Percentiles rank a stretch among this genome's conserved stretches.
Evolutionary conservation across 2,797 vertebrate species (phyloP).

Genomic region (Eupleurogrammus muticus): DNA sequence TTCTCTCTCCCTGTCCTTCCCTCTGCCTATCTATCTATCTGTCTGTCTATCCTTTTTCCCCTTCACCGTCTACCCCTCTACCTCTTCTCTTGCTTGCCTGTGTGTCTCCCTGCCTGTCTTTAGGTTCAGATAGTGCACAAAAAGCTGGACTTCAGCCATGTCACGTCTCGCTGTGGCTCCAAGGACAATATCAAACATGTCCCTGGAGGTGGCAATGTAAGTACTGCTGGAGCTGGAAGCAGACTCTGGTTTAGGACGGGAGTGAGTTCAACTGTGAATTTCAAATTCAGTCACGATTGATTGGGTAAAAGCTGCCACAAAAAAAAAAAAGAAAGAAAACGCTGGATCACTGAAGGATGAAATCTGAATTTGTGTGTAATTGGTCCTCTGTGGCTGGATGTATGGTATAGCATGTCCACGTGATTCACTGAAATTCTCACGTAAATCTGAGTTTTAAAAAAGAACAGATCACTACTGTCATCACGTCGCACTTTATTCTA

Average conservation of each 20-base stretch:
- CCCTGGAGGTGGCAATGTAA: constrained; percentile 99
- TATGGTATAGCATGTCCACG: neutral
- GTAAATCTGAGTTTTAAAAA: neutral
- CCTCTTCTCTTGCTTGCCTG: constrained; percentile 55
- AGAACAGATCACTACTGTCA: no score
- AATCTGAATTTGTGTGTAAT: neutral
- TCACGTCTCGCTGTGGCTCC: constrained; percentile 99
- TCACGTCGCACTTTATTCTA: neutral
- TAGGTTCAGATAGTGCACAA: constrained; percentile 99
- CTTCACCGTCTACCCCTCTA: constrained; percentile 39
- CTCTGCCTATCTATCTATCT: constrained; percentile 15
- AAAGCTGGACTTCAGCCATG: constrained; percentile 99
- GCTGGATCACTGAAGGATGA: neutral
- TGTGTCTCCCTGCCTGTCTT: constrained; percentile 80
- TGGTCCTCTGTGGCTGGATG: neutral
- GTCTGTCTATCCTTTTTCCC: constrained; percentile 10
- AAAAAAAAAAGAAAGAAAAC: no score
- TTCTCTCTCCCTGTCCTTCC: constrained; percentile 30
- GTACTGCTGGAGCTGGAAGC: constrained; percentile 76
- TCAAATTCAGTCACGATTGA: constrained; percentile 19
- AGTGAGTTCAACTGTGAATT: constrained; percentile 31
- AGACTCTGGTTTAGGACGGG: constrained; percentile 55
- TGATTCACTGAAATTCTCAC: neutral
- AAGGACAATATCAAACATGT: constrained; percentile 99
- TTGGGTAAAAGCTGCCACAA: constrained; percentile 2